Percentiles rank a stretch among this genome's conserved stretches.
phyloP scores from a whole-genome alignment of 2,113 vertebrate species.

The Redunca redunca region DNA sequence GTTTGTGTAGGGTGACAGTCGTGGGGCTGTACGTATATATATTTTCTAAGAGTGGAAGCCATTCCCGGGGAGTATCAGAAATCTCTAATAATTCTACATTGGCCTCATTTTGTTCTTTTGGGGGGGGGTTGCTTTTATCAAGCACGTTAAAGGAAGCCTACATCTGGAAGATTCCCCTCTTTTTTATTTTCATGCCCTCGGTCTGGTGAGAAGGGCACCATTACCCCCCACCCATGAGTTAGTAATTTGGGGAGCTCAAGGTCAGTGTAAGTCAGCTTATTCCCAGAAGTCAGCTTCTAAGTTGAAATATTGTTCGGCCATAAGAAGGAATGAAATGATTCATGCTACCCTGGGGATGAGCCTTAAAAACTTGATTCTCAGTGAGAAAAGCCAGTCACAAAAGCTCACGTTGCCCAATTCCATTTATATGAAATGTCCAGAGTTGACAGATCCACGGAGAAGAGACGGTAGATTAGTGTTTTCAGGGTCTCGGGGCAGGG shows the following conservation, averaged over 20 bases:
- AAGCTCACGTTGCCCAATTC: background rate
- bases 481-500: background rate
- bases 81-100: no score
- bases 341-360: fast-evolving
- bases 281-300: background rate
- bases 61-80: background rate
- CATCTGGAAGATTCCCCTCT: background rate
- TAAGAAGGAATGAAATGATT: background rate
- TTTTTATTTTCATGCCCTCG: background rate
- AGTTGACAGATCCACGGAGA: background rate
- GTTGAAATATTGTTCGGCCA: background rate
- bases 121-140: background rate
- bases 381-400: background rate
- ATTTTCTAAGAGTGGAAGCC: background rate
- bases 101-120: background rate
- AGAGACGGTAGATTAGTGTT: no score
- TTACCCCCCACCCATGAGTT: background rate
- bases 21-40: fast-evolving
- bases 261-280: background rate
- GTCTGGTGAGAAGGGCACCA: background rate
- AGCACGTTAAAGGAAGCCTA: background rate
- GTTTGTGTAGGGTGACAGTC: background rate
- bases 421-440: background rate
- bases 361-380: background rate
- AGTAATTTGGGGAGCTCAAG: background rate